Evolutionary conservation across 2,888 invertebrate genomes (phyloP), one percentile per base, ranked within the genome.

Genomic region (Caradrina clavipalpis): DNA sequence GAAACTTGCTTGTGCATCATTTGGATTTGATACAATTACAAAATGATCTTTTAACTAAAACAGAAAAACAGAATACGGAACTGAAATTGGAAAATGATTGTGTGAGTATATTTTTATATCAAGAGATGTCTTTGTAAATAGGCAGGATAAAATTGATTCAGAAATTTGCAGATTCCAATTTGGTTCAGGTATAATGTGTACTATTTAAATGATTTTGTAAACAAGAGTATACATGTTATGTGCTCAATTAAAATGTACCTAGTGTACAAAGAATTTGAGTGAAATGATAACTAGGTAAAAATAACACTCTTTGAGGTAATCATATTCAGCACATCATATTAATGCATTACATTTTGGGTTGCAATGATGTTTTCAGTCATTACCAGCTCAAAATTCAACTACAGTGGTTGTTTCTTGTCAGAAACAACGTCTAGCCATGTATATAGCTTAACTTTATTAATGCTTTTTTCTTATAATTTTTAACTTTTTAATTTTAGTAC

Each of bases 21-120:
- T 96, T 99, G 86, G 98, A 99, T 92, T 95, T 99, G 76, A 98
- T 99, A 89, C 98, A 98, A 91, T 98, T 98, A 93, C 98, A 99
- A 93, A 98, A 98, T 87, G 98, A 98, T 88, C 97, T 98, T 86
- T 96, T 99, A 78, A 96, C 97, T 81, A 97, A 97, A 83, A 98
- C 98, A 92, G 98, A 99, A 85, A 98, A 98, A 90, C 96, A 97
- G 63, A 96, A 98, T 78, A 97, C 97, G 70, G 96, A 97, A 65
- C 94, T 98, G 47, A 97, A 97, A 88, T 97, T 97, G 86, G 98
- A 98, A 94, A 98, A 98, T 95, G 97, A 98, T 91, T 96, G 97
- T 92, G 97, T 99, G 96, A 96, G 97, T 70, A 75, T 45, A 15
- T 57, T 39, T 51, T 42, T 53, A 35, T 54, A 31, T 39, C 7